Evolutionary conservation across 2,888 invertebrate genomes (phyloP), one percentile per base, ranked within the genome.

Genomic region (Teinopalpus imperialis): DNA sequence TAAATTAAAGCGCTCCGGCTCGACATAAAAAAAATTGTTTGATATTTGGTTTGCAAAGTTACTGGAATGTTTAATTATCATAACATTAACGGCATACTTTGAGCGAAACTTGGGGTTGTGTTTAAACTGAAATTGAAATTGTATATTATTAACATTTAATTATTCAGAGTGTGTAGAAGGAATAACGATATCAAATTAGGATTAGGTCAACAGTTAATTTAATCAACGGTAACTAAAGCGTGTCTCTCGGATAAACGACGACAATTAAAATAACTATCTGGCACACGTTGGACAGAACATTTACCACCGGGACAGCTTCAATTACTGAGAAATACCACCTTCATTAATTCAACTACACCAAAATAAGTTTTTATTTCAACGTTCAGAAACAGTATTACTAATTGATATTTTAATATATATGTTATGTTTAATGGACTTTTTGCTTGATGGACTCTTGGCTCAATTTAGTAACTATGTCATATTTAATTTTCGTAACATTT

Each of bases 251-350:
- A 67, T 64, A 73, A 75, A 77, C 74, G 69, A 70, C 67, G 60
- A 71, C 69, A 66, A 70, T 77, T 72, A 71, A 63, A 69, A 62
- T 68, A 72, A 70, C 71, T 75, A 74, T 70, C 76, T 66, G 70
- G 74, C 69, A 63, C 66, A 60, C 67, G 66, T 58, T 55, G 70
- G 72, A 71, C 69, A 64, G 66, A 55, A 62, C 74, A 81, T 81
- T 80, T 74, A 73, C 80, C 69, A 69, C 54, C 61, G 53, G 62
- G 79, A 79, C 81, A 79, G 77, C 66, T 63, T 69, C 80, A 77
- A 80, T 81, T 81, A 80, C 76, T 51, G 66, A 62, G 63, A 66
- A 65, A 68, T 62, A 71, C 67, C 65, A 66, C 50, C 64, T 64
- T 32, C 26, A 21, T 39, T 45, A 32, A 32, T 39, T 39, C n/a